Base-by-base conservation (phyloP, 2,113 vertebrate species). In the Jacana jacana region DNA sequence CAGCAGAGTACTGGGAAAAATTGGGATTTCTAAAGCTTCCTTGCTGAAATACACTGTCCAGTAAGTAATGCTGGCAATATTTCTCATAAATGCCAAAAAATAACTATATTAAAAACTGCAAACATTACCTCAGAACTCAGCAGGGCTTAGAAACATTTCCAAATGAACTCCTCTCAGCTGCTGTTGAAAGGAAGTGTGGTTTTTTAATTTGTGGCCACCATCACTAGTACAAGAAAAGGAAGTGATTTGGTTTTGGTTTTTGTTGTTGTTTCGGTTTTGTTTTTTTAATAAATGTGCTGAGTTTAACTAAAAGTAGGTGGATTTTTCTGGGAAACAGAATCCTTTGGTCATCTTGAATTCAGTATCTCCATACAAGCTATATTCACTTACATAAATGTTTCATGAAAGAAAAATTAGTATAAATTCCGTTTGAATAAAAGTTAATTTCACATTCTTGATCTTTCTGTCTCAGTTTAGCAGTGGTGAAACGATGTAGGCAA, bases 121-220 rank as follows among this genome's bases (percentile, higher is more conserved):
- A 88, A 70, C 5, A 2, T 91, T 91, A 93, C 72, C 58, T 88
- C 79, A 95, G 72, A 94, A 63, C 30, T 88, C 57, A 94, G 22
- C 13, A 88, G 51, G 30, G 22, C 30, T 93, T 85, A 70, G 46
- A 93, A 95, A 40, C 35, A 8, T 72, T 86, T 68, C 82, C 73
- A 86, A 23, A 80, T 58, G 9, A 91, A 80, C 23, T 82, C 44
- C 9, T n/a, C 16, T 69, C 58, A 91, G 75, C 81, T 65, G n/a
- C 58, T 91, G 57, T 28, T 66, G 46, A 88, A 93, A 91, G 68
- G 39, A 95, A 90, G 17, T 63, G 13, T 81, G 58, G 4, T 63
- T 39, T 94, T 94, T 80, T 51, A 88, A 85, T 91, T 81, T 93
- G 44, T 49, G 65, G n/a, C 40, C 77, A 89, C 40, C 79, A 76